Evolutionary conservation across 2,888 invertebrate genomes (phyloP).

Genomic region (Chironomus riparius): DNA sequence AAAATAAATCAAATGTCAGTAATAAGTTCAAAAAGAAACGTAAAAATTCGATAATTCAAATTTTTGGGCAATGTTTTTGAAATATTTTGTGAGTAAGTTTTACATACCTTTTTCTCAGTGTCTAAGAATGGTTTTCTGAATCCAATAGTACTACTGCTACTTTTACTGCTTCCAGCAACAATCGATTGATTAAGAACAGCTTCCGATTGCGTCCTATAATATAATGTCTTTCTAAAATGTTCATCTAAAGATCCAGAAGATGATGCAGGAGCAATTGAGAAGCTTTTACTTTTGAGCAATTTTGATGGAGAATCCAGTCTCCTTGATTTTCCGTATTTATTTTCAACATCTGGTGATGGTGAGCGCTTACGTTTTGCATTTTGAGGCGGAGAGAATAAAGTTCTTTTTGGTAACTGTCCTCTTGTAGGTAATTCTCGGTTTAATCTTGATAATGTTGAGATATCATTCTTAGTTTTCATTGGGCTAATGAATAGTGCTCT

Average conservation of each 20-base stretch:
- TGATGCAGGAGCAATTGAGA: constrained; percentile 36
- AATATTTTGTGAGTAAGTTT: not conserved
- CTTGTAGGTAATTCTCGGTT: constrained; percentile 42
- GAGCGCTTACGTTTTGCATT: constrained; percentile 45
- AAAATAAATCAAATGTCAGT: constrained; percentile 29
- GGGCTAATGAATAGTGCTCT: constrained; percentile 69
- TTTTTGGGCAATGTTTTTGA: too few relatives aligned
- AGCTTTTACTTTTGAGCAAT: constrained; percentile 39
- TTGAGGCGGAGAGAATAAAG: constrained; percentile 55
- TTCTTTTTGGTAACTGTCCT: constrained; percentile 53
- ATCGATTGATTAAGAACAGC: not conserved
- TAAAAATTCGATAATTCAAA: too few relatives aligned
- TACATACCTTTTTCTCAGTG: not conserved
- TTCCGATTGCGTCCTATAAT: constrained; percentile 15
- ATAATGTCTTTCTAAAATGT: not conserved
- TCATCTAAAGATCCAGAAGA: constrained; percentile 7
- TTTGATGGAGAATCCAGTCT: constrained; percentile 33
- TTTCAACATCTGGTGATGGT: constrained; percentile 37
- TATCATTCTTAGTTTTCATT: constrained; percentile 39
- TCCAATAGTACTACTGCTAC: not conserved
- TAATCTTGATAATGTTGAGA: constrained; percentile 37
- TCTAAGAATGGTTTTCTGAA: not conserved
- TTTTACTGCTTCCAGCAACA: not conserved
- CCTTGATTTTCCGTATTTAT: constrained; percentile 2
- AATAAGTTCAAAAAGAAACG: too few relatives aligned